Conservation (phyloP, 2,113 vertebrate genomes). For the Zosterops pallidus region DNA sequence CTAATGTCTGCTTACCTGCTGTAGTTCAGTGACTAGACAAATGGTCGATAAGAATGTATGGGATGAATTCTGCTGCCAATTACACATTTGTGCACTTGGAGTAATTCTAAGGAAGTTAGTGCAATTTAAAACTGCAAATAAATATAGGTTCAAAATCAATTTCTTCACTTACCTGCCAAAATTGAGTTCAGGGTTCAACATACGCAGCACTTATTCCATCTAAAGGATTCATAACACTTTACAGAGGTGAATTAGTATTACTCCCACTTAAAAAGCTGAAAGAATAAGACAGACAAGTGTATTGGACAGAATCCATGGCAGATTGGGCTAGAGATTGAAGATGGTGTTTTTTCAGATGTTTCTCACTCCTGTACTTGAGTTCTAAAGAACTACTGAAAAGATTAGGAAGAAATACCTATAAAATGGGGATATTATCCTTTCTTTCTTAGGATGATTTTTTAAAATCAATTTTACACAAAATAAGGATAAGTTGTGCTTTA, state of each 20-base stretch:
- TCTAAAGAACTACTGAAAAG: neutral
- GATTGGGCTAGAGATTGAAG: neutral
- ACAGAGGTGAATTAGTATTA: constrained; percentile 40
- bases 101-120: constrained; percentile 17
- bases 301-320: neutral
- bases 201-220: constrained; percentile 1
- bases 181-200: constrained; percentile 25
- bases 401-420: neutral
- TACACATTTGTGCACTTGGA: neutral
- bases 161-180: constrained; percentile 46
- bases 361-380: neutral
- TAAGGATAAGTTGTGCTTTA: neutral
- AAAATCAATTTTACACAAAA: neutral
- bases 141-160: constrained; percentile 50
- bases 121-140: constrained; percentile 54
- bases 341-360: neutral
- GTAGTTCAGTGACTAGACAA: neutral
- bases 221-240: constrained; percentile 40
- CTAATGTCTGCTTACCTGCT: neutral
- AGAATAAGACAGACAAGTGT: neutral
- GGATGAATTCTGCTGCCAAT: constrained; percentile 18
- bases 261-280: neutral
- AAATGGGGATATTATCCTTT: neutral
- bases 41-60: neutral
- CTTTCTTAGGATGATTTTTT: neutral